These are phyloP conservation scores for Belgica antarctica DNA, from an alignment of 2,888 invertebrate genomes.

Conservation along the genomic window DNA sequence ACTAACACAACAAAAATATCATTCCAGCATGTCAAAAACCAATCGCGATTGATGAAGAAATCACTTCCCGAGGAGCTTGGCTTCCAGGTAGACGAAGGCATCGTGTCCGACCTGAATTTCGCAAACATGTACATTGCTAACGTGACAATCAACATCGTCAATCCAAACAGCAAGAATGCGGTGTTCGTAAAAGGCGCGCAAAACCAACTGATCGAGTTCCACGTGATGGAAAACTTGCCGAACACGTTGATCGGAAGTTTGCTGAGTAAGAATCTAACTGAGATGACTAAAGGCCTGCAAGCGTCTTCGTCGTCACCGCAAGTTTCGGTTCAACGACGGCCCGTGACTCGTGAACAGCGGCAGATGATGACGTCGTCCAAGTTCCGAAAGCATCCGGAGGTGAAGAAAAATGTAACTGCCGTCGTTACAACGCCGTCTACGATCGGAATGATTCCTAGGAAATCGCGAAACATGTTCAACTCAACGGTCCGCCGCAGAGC, in stretches of 20 bases:
- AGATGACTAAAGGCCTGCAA: constrained; percentile 48
- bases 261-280: constrained; percentile 57
- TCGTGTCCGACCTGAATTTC: constrained; percentile 37
- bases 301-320: constrained; percentile 32
- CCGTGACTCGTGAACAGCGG: constrained; percentile 45
- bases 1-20: constrained; percentile 2
- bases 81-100: constrained; percentile 41
- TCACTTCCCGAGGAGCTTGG: constrained; percentile 32
- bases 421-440: constrained; percentile 22
- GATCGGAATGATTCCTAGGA: constrained; percentile 30
- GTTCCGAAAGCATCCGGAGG: constrained; percentile 45
- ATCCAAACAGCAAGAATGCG: constrained; percentile 69
- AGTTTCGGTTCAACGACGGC: constrained; percentile 31
- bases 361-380: constrained; percentile 44
- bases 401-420: constrained; percentile 37
- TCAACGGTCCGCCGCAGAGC: constrained; percentile 19
- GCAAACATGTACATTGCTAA: constrained; percentile 62
- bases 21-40: constrained; percentile 39
- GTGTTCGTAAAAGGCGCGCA: constrained; percentile 65
- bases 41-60: constrained; percentile 34
- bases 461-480: constrained; percentile 33
- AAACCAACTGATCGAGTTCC: constrained; percentile 58
- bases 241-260: constrained; percentile 73
- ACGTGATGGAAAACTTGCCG: constrained; percentile 72
- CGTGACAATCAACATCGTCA: constrained; percentile 79